A percentile compares a stretch with the other conserved stretches of the same genome.
These are phyloP conservation scores for Oscheius sp. DNA, from an alignment of 2,888 invertebrate species.

Conservation along the genomic window DNA sequence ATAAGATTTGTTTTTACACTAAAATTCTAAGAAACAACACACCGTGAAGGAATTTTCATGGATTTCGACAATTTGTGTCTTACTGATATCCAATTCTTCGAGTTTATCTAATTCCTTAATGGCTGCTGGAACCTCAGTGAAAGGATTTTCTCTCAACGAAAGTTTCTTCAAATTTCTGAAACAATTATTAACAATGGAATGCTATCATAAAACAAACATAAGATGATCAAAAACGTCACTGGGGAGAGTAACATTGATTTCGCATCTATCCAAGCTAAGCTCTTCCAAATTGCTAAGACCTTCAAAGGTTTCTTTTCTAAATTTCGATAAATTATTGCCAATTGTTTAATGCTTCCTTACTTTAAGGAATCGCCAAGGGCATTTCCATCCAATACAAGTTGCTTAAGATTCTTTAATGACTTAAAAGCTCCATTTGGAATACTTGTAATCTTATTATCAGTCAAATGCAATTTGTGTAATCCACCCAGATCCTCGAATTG, in stretches of 20 bases:
- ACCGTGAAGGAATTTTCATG: constrained; percentile 35
- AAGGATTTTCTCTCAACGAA: constrained; percentile 52
- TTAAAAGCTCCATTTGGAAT: constrained; percentile 31
- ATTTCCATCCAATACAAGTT: constrained; percentile 54
- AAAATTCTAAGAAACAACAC: neutral
- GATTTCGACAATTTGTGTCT: constrained; percentile 49
- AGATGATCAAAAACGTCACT: constrained; percentile 55
- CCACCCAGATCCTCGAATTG: constrained; percentile 30
- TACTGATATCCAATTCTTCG: constrained; percentile 47
- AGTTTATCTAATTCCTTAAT: constrained; percentile 41
- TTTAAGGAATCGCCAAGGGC: constrained; percentile 5
- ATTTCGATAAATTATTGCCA: no score
- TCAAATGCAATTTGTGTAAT: constrained; percentile 40
- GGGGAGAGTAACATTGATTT: constrained; percentile 38
- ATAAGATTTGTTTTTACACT: neutral
- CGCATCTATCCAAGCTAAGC: constrained; percentile 58
- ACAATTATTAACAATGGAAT: constrained; percentile 22
- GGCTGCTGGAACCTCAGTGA: constrained; percentile 52
- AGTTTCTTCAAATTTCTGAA: constrained; percentile 57
- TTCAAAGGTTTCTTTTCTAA: constrained; percentile 41
- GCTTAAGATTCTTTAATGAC: constrained; percentile 36
- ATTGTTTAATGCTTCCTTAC: neutral
- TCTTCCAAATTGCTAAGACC: constrained; percentile 54
- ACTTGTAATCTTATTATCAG: constrained; percentile 34
- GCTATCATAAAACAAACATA: constrained; percentile 36